These are phyloP conservation scores for Aspidiotus rigidus DNA, from an alignment of 2,888 invertebrate genomes.

Conservation along the genomic window DNA sequence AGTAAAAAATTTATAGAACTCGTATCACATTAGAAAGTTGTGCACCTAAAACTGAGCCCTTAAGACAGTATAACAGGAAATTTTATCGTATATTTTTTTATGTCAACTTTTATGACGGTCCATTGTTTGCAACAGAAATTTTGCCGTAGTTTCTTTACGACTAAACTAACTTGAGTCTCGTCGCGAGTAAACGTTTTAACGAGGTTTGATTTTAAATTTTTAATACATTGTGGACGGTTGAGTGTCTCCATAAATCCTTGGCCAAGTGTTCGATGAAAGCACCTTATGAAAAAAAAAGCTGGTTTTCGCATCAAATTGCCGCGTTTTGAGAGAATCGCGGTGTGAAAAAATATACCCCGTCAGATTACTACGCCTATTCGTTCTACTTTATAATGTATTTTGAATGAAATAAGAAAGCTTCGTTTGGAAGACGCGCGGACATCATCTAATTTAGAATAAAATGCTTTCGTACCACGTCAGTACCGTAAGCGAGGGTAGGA, in stretches of 20 bases:
- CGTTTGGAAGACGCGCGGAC: neutral
- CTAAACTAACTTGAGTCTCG: neutral
- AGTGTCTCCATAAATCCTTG: conserved; percentile 8
- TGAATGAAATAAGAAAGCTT: neutral
- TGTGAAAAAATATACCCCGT: neutral
- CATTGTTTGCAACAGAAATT: neutral
- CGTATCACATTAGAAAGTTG: neutral
- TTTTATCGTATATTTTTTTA: neutral
- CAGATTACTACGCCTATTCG: neutral
- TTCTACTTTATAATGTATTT: neutral
- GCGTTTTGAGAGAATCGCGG: neutral
- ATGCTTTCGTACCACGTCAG: neutral
- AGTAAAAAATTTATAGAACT: neutral
- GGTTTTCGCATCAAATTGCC: neutral
- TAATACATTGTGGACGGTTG: conserved; percentile 7
- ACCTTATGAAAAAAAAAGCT: neutral
- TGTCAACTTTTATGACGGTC: neutral
- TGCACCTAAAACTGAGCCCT: neutral
- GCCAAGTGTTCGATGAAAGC: conserved; percentile 2
- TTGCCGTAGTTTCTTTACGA: conserved; percentile 5
- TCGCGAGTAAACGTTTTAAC: conserved; percentile 10
- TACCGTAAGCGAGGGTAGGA: neutral
- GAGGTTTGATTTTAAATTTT: conserved; percentile 18
- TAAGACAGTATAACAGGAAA: neutral
- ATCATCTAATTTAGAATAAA: neutral